Evolutionary conservation across 2,113 vertebrate species (phyloP).

Genomic region (Lathamus discolor): DNA sequence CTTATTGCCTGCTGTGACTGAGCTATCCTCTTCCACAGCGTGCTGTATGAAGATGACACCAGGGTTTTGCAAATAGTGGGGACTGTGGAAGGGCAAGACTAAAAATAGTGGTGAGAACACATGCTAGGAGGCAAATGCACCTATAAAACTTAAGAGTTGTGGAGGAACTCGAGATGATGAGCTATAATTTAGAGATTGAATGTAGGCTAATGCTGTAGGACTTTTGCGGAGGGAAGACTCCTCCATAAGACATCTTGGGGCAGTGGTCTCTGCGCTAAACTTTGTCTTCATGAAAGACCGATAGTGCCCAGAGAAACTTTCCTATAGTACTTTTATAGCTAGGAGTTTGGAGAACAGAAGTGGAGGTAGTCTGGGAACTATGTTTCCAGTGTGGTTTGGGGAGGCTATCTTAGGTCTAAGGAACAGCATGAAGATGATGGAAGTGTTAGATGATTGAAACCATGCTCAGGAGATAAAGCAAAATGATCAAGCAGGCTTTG

Average conservation of each 20-base stretch:
- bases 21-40: neutral
- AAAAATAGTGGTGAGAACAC: neutral
- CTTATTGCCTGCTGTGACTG: neutral
- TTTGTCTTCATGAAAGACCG: neutral
- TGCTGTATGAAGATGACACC: neutral
- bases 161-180: neutral
- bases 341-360: neutral
- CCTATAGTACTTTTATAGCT: neutral
- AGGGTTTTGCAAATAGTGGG: neutral
- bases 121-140: neutral
- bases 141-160: neutral
- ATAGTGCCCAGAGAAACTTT: neutral
- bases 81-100: neutral
- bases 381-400: neutral
- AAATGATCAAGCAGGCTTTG: neutral
- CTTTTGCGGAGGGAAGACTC: accelerated
- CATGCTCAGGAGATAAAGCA: neutral
- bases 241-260: neutral
- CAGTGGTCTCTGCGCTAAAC: neutral
- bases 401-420: neutral
- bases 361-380: neutral
- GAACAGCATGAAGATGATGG: neutral
- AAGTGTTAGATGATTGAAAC: neutral
- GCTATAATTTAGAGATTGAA: neutral
- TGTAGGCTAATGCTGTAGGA: neutral